A percentile compares a stretch with the other conserved stretches of the same genome.
These are phyloP conservation scores for Hippoglossus hippoglossus DNA, from an alignment of 2,797 vertebrate species.

Conservation along the genomic window DNA sequence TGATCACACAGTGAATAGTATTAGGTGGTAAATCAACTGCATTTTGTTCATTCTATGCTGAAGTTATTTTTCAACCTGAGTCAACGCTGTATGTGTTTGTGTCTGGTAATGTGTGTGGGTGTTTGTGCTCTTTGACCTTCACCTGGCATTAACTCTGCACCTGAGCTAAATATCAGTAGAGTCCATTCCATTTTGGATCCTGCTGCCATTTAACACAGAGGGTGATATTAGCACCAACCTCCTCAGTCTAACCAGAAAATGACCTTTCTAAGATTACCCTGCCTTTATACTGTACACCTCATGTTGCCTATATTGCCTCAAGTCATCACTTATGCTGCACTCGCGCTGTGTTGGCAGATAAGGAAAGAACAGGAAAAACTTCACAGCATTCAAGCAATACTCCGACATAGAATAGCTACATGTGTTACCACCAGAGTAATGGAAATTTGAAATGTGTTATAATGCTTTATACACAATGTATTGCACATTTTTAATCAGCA, in stretches of 20 bases:
- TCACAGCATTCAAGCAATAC: background rate
- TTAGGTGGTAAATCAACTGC: constrained; percentile 5
- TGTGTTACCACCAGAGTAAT: background rate
- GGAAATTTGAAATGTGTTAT: too few relatives aligned
- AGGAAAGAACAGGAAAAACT: background rate
- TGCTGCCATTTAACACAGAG: constrained; percentile 50
- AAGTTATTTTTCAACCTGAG: constrained; percentile 1
- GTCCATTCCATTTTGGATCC: constrained; percentile 29
- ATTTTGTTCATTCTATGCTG: too few relatives aligned
- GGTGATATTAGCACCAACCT: constrained; percentile 35
- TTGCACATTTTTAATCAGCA: background rate
- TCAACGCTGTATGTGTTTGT: background rate
- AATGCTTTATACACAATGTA: too few relatives aligned
- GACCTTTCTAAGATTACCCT: constrained; percentile 55
- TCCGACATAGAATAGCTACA: background rate
- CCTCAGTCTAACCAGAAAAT: constrained; percentile 47
- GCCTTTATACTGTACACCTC: constrained; percentile 7
- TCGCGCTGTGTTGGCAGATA: background rate
- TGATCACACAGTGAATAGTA: constrained; percentile 22
- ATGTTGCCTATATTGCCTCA: constrained; percentile 29
- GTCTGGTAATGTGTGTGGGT: background rate
- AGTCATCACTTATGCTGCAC: constrained; percentile 28
- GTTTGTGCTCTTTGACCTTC: constrained; percentile 32
- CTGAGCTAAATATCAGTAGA: constrained; percentile 48
- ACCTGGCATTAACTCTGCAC: constrained; percentile 38